A percentile compares a stretch with the other conserved stretches of the same genome.
Evolutionary conservation across 1,140 invertebrate species (phyloP).

Genomic region (Formica selysi): DNA sequence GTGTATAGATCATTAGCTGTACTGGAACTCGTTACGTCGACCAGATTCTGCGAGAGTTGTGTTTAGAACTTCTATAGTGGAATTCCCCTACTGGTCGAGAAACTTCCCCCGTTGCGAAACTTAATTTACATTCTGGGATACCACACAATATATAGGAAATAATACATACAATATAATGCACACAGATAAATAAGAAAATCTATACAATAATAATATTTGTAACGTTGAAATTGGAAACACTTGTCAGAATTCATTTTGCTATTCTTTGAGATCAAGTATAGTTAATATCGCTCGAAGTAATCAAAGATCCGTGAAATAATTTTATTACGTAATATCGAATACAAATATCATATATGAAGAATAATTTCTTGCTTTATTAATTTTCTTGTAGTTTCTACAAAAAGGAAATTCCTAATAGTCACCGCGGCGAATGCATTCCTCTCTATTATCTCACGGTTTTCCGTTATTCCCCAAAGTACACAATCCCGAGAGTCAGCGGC

Average conservation of each 20-base stretch:
- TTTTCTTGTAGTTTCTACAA: neutral
- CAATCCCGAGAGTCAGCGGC: conserved; percentile 17
- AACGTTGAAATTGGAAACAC: conserved; percentile 8
- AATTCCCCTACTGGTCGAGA: conserved; percentile 41
- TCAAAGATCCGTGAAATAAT: conserved; percentile 5
- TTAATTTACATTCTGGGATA: conserved; percentile 53
- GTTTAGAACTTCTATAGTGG: conserved; percentile 50
- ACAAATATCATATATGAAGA: neutral
- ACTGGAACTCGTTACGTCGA: conserved; percentile 68
- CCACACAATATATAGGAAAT: conserved; percentile 33
- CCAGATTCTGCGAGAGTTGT: conserved; percentile 53
- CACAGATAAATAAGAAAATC: neutral
- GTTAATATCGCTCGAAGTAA: neutral
- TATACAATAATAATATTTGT: conserved; percentile 27
- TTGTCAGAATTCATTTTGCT: neutral
- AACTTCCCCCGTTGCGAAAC: conserved; percentile 32
- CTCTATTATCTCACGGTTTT: conserved; percentile 26
- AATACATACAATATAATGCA: conserved; percentile 25
- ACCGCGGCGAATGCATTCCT: conserved; percentile 6
- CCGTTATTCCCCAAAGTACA: neutral
- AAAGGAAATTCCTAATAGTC: neutral
- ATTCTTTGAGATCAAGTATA: neutral
- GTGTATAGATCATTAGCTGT: conserved; percentile 59
- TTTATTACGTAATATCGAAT: neutral
- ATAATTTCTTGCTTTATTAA: conserved; percentile 13